Evolutionary conservation across 2,113 vertebrate species (phyloP), one percentile per base, ranked within the genome.

Genomic region (Callipepla squamata): DNA sequence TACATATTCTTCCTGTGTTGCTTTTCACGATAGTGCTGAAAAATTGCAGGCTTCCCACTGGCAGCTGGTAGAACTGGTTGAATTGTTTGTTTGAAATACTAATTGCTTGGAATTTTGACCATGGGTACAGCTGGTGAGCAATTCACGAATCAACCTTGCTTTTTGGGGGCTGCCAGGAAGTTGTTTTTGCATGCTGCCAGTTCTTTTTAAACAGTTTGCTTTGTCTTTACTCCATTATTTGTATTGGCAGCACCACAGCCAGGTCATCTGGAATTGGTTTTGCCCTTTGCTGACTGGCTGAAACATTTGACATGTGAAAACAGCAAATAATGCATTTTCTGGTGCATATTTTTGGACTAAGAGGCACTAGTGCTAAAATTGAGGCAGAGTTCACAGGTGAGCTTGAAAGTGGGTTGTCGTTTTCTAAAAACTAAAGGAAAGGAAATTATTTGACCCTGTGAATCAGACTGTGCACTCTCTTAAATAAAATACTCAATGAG

Each of bases 71-170:
- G 53, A 91, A 63, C 34, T 70, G 36, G 14, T 68, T 77, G 72
- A 80, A 70, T 44, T 89, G 38, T 92, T 94, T 93, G 69, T 85
- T 93, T 93, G 63, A 79, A 87, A 74, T 70, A 75, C 34, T 72
- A 92, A 80, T 78, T 83, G 68, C 65, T 72, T 92, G 79, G 59
- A 80, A 85, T 88, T 91, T 91, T 1, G 19, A 4, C 73, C 30
- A 18, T 34, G 51, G 25, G 7, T 87, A 30, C 74, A 48, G 28
- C 59, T 80, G 50, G 17, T 57, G 55, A 92, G 40, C 42, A 85
- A 42, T 70, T 95, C 65, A 91, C 68, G 89, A 77, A 93, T 74
- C 34, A 74, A 67, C 25, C 30, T 65, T 74, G 30, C 92, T 92
- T 82, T 80, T 88, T 80, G 53, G 34, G 20, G 4, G 4, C 76